Percentiles rank a stretch among this genome's conserved stretches.
phyloP scores from a whole-genome alignment of 2,797 vertebrate genomes.

The Gymnoscopelus microlampas region DNA sequence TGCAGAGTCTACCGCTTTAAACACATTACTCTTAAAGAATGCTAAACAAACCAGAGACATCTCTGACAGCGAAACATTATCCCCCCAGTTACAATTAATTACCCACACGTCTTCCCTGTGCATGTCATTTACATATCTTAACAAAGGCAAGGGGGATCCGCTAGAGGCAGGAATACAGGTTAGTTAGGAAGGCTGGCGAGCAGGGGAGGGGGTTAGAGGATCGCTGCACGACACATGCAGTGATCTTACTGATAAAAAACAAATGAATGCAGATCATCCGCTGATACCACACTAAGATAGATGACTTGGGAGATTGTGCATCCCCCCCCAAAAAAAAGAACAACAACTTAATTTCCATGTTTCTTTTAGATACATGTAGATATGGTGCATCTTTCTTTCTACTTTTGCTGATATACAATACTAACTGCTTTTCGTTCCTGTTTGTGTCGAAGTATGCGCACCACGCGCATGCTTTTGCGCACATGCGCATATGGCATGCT shows the following conservation, averaged over 20 bases:
- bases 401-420: too few relatives aligned
- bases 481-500: background rate
- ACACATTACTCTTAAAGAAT: constrained; percentile 91
- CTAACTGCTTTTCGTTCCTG: too few relatives aligned
- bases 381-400: constrained; percentile 5
- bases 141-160: constrained; percentile 84
- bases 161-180: constrained; percentile 81
- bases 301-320: constrained; percentile 18
- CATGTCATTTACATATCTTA: constrained; percentile 98
- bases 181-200: constrained; percentile 83
- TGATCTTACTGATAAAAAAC: constrained; percentile 64
- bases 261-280: constrained; percentile 63
- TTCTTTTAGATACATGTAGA: background rate
- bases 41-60: constrained; percentile 93
- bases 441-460: too few relatives aligned
- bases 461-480: background rate
- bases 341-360: constrained; percentile 14
- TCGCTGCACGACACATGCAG: constrained; percentile 39
- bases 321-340: background rate
- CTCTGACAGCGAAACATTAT: constrained; percentile 98
- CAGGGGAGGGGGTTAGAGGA: constrained; percentile 24
- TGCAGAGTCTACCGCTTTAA: constrained; percentile 92
- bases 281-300: constrained; percentile 44
- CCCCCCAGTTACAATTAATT: constrained; percentile 97
- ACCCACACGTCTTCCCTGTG: constrained; percentile 94